Evolutionary conservation across 2,888 invertebrate species (phyloP), one percentile per base, ranked within the genome.

Genomic region (Lasioglossum malachurum): DNA sequence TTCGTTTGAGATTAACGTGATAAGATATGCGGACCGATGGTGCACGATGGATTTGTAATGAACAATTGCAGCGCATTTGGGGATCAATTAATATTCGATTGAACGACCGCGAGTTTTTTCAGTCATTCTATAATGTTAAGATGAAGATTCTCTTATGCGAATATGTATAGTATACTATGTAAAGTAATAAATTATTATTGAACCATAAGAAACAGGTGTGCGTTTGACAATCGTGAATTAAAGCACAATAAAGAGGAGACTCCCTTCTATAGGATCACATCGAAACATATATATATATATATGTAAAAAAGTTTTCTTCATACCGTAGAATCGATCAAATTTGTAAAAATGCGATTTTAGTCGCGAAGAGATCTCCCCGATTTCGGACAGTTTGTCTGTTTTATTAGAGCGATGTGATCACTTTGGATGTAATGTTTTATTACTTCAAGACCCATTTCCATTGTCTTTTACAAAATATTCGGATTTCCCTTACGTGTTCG

Each of bases 351-450:
- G 7, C 5, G 60, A 69, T 69, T 69, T 23, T 10, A 8, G 35
- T 69, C 69, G 38, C 23, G 69, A 23, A 19, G 35, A 10, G 69
- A 38, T 35, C 16, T 69, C 35, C 41, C 49, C 27, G 27, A 81
- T 78, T 64, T 72, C 10, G 31, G 14, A 75, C 53, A 31, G 49
- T 85, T 16, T 19, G 8, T 46, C 16, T 23, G 53, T 60, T 75
- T 75, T 57, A 84, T 78, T 85, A 81, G 27, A 78, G 35, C 57
- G n/a, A 35, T 60, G 31, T 57, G 60, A 73, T 79, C 35, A 73
- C 76, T 77, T 86, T 77, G 57, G 57, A 77, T 84, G 46, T 81
- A 74, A 57, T 75, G 41, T 78, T 78, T 49, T 82, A 81, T 80
- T 74, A 80, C 38, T 75, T 64, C 78, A 80, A 77, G 35, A 57